Base-by-base conservation (phyloP, 2,797 vertebrate species). In the Sternarchorhynchus goeldii region DNA sequence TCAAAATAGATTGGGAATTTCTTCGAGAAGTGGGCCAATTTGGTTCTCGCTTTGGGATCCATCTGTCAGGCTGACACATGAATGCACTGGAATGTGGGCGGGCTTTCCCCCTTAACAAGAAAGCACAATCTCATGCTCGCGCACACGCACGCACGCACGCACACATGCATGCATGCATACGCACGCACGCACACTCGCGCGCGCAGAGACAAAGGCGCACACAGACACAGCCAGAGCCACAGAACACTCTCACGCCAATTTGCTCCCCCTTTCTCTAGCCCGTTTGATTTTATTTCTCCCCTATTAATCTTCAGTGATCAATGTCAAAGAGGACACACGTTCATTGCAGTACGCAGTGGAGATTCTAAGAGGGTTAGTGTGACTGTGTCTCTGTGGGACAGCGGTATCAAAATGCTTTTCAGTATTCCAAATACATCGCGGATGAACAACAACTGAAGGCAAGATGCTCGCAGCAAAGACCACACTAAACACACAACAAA, bases 21-120 rank as follows among this genome's bases (percentile, higher is more conserved):
- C 80, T 83, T 83, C 76, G 82, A 86, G 84, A 93, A 90, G 82
- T 90, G 88, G 91, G 90, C 82, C 89, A 87, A 88, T 87, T 10
- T 82, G 69, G 75, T 83, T 69, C 0, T 77, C 6, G 86, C 76
- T 63, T 59, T 45, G 81, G 86, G 86, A 87, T 77, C 71, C 79
- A 81, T 89, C 88, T 83, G 83, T 88, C 86, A 88, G 66, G 76
- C 36, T 63, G 86, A 86, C 87, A 89, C 53, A 73, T 76, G 78
- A 88, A 87, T 72, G 78, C 71, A 82, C 76, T 70, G 75, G 75
- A 85, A 87, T 65, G 66, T 34, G 25, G 78, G 71, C 4, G 21
- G 55, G 84, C 83, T 83, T 85, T 84, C n/a, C 45, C 14, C 6
- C 36, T 6, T 57, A 50, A 58, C 25, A 53, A 31, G 10, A 60